phyloP scores from a whole-genome alignment of 1,140 invertebrate species.

The Platyscapa corneri region DNA sequence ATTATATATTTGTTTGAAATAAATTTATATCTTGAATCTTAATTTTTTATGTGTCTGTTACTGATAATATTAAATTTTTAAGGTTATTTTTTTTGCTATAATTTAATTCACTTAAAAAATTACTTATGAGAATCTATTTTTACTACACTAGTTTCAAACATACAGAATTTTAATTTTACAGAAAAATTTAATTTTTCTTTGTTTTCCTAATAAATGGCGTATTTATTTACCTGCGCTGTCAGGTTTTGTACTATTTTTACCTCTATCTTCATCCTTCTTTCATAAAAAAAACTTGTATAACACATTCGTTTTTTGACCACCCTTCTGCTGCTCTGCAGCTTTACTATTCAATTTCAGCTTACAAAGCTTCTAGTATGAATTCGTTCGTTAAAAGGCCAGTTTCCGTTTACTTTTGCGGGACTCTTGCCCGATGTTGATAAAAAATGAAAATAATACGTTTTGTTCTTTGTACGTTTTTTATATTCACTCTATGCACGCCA shows the following conservation, averaged over 20 bases:
- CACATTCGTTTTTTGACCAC: not conserved
- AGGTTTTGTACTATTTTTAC: not conserved
- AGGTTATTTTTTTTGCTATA: not conserved
- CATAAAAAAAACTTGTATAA: not conserved
- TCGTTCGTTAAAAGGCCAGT: conserved; percentile 42
- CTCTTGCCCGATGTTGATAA: not conserved
- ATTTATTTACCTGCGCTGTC: not conserved
- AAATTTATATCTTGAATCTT: too few relatives aligned
- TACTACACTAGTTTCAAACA: not conserved
- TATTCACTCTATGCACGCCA: not conserved
- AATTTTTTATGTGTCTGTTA: too few relatives aligned
- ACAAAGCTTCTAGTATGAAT: conserved; percentile 38
- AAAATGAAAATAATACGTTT: conserved; percentile 39
- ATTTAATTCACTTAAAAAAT: not conserved
- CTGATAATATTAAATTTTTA: not conserved
- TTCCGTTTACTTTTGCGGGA: conserved; percentile 38
- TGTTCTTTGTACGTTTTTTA: conserved; percentile 20
- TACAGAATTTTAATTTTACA: not conserved
- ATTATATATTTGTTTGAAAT: too few relatives aligned
- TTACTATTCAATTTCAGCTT: conserved; percentile 36
- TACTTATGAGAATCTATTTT: too few relatives aligned
- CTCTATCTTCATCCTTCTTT: not conserved
- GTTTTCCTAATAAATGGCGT: not conserved
- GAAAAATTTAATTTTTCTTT: not conserved
- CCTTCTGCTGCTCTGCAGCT: conserved; percentile 32